These are phyloP conservation scores for Apodemia zela DNA, from an alignment of 2,888 invertebrate species.

Conservation along the genomic window DNA sequence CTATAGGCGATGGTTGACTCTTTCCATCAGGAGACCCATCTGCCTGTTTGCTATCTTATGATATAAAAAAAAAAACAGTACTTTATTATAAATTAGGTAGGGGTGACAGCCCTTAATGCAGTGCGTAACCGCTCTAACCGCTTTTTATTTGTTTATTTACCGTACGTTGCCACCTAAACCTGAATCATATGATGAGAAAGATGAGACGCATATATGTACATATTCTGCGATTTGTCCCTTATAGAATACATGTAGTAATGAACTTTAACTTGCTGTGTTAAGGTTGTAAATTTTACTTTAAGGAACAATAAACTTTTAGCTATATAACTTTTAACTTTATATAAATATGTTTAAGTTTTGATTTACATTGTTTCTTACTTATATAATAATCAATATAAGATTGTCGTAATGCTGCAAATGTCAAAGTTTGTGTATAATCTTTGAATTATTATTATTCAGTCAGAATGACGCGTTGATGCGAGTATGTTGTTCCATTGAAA, in stretches of 20 bases:
- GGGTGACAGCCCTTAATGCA: neutral
- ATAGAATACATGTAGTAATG: constrained; percentile 17
- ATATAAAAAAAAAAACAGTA: too few species aligned
- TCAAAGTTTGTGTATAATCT: constrained; percentile 37
- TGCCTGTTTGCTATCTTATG: too few species aligned
- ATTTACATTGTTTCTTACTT: constrained; percentile 22
- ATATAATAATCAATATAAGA: constrained; percentile 25
- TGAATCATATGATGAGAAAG: neutral
- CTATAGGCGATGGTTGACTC: too few species aligned
- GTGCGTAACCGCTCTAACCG: neutral
- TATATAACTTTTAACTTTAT: constrained; percentile 31
- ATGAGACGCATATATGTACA: neutral
- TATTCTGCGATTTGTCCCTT: too few species aligned
- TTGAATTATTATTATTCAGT: constrained; percentile 25
- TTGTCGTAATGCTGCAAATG: constrained; percentile 43
- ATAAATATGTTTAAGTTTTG: neutral
- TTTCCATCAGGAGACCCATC: too few species aligned
- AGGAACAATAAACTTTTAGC: constrained; percentile 35
- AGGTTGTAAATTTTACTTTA: constrained; percentile 19
- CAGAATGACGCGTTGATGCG: constrained; percentile 43
- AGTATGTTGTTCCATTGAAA: constrained; percentile 35
- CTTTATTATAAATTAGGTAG: too few species aligned
- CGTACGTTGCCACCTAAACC: neutral
- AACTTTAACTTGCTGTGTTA: constrained; percentile 21
- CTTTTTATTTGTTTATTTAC: neutral